These are phyloP conservation scores for Temnopleurus reevesii DNA, from an alignment of 53 echinoderm and acorn worm species.

Conservation along the genomic window DNA sequence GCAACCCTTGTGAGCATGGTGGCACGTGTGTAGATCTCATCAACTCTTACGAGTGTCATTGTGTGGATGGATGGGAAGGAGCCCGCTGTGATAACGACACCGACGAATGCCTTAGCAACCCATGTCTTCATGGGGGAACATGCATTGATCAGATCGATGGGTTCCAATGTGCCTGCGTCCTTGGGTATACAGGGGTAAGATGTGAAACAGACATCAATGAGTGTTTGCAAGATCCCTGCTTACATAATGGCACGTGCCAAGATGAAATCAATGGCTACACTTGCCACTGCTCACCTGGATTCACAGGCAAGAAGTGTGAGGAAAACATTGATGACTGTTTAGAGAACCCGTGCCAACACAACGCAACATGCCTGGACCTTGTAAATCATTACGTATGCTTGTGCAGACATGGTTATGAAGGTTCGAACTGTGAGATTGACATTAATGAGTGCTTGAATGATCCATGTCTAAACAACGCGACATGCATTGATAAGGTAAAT, in stretches of 20 bases:
- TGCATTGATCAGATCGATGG: conserved; percentile 36
- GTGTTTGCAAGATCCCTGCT: background rate
- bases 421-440: conserved; percentile 19
- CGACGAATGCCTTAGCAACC: conserved; percentile 18
- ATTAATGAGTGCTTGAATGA: conserved; percentile 17
- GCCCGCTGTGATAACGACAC: conserved; percentile 8
- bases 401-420: conserved; percentile 27
- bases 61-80: conserved; percentile 12
- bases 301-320: conserved; percentile 19
- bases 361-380: conserved; percentile 10
- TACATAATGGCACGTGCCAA: conserved; percentile 20
- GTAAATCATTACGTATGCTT: background rate
- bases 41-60: conserved; percentile 13
- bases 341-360: background rate
- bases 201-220: conserved; percentile 31
- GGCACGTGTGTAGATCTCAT: conserved; percentile 23
- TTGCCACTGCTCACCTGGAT: background rate
- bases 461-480: conserved; percentile 3
- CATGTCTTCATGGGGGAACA: conserved; percentile 18
- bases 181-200: background rate
- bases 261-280: conserved; percentile 21
- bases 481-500: conserved; percentile 23
- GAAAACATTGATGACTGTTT: conserved; percentile 25
- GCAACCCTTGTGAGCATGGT: background rate
- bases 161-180: conserved; percentile 9